Percentiles rank a stretch among this genome's conserved stretches.
Conservation (phyloP, 2,888 invertebrate genomes). For the Tholera decimalis region DNA sequence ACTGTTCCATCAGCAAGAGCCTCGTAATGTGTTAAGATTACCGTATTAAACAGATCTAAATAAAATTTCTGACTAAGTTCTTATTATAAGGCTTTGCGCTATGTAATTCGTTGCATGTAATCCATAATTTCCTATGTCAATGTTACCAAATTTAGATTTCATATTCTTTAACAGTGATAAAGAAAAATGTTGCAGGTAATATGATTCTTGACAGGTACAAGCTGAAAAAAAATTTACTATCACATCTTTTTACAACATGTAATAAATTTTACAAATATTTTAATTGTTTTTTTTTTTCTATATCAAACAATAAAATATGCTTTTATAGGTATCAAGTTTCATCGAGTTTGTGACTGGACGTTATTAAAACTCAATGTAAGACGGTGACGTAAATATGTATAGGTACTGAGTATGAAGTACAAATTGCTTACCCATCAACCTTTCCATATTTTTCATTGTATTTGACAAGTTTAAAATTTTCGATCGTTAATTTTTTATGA, state of each 20-base stretch:
- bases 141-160: conserved; percentile 38
- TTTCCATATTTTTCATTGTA: conserved; percentile 68
- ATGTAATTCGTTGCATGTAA: conserved; percentile 18
- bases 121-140: conserved; percentile 27
- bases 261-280: conserved; percentile 12
- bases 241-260: neutral
- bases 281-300: conserved; percentile 28
- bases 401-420: conserved; percentile 32
- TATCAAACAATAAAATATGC: neutral
- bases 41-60: conserved; percentile 25
- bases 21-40: neutral
- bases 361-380: neutral
- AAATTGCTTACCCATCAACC: conserved; percentile 50
- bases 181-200: conserved; percentile 37
- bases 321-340: conserved; percentile 11
- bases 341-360: neutral
- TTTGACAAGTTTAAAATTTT: conserved; percentile 75
- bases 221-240: conserved; percentile 12
- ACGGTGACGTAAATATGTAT: conserved; percentile 26
- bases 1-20: neutral
- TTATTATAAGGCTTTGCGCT: conserved; percentile 20
- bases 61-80: conserved; percentile 11
- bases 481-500: conserved; percentile 81
- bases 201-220: conserved; percentile 18
- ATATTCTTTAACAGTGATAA: conserved; percentile 30